Base-by-base conservation (phyloP, 64 coral and sea anemone species). In the Acropora tenuis region DNA sequence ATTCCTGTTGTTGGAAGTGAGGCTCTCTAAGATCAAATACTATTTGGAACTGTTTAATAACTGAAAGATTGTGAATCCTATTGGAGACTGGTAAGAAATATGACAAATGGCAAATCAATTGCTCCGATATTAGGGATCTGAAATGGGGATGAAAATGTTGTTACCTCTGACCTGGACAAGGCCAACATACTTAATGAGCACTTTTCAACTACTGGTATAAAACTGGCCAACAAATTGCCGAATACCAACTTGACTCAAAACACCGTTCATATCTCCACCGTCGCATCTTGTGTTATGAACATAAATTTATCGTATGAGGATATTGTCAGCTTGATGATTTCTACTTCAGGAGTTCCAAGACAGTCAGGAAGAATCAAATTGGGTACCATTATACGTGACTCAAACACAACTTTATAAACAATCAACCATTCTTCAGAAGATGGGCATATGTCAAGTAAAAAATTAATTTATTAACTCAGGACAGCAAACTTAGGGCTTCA, bases 51-150 rank as follows among this genome's bases (percentile, higher is more conserved):
- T 68, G 57, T 90, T 90, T 44, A 46, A 90, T 69, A 80, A 69
- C 76, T 90, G 1, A 90, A 90, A 43, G 88, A 90, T 48, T 68
- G 30, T 61, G 69, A 69, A 47, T 43, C 76, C 0, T 90, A 90
- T 46, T 90, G 88, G 88, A 89, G 59, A 15, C 74, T 76, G 11
- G 43, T 79, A 30, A 87, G 74, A 47, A 48, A 68, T 6, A 19
- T 30, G 47, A 46, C 82, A 41, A 41, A 11, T 43, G 15, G 5
- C 9, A 40, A 85, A 43, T 7, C 41, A 2, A 16, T 5, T 1
- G 5, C 19, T 7, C 58, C 82, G 2, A 69, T 85, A 69, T 5
- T 63, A 5, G 82, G 18, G 0, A 85, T 85, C n/a, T 47, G 82
- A 41, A 60, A 65, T 68, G n/a, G 10, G 8, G 76, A 78, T 12